Evolutionary conservation across 2,888 invertebrate species (phyloP).

Genomic region (Erpobdella octoculata): DNA sequence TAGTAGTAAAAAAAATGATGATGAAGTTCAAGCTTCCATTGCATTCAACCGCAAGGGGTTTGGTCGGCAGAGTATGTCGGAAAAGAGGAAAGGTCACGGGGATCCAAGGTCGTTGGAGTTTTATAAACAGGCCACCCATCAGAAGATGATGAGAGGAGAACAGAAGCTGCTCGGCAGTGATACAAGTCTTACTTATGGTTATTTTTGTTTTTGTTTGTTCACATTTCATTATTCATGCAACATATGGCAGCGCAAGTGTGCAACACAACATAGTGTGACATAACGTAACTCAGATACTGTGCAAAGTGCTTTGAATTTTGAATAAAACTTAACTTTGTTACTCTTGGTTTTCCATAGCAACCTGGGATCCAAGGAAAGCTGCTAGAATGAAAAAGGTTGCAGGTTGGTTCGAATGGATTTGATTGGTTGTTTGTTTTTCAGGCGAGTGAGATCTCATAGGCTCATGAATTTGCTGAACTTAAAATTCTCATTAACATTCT

Average conservation of each 20-base stretch:
- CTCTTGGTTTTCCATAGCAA: not conserved
- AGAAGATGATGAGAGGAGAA: not conserved
- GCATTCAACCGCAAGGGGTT: slow-evolving; percentile 26
- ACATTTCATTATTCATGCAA: too few relatives aligned
- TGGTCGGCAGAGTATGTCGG: slow-evolving; percentile 31
- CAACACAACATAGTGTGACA: too few relatives aligned
- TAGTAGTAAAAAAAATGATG: not conserved
- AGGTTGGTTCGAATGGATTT: too few relatives aligned
- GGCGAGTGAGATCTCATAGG: too few relatives aligned
- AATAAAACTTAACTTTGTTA: not conserved
- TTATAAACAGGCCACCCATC: slow-evolving; percentile 24
- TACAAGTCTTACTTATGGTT: not conserved
- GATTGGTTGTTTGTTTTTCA: too few relatives aligned
- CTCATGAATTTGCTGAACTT: too few relatives aligned
- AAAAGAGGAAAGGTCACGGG: slow-evolving; percentile 29
- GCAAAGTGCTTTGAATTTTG: too few relatives aligned
- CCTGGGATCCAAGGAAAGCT: not conserved
- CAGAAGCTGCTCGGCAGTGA: not conserved
- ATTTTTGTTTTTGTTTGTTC: not conserved
- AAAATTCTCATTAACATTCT: too few relatives aligned
- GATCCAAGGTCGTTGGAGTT: slow-evolving; percentile 28
- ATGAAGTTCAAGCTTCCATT: not conserved
- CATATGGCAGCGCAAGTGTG: too few relatives aligned
- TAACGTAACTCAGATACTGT: too few relatives aligned
- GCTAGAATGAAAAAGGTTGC: not conserved